Evolutionary conservation across 2,888 invertebrate species (phyloP).

Genomic region (Notocelia uddmanniana): DNA sequence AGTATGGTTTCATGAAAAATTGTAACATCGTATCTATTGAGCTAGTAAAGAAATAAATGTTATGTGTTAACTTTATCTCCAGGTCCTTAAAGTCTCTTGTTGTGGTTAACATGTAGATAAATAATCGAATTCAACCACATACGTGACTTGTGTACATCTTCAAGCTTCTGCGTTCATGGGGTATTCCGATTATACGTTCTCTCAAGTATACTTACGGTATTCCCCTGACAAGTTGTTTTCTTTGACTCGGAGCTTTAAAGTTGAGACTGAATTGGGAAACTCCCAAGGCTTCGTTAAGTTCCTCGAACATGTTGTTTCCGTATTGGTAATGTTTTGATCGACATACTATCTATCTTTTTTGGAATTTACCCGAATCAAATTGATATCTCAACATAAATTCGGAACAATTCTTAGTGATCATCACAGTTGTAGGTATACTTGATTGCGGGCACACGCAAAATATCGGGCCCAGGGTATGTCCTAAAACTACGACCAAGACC

Average conservation of each 20-base stretch:
- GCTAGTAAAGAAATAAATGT: neutral
- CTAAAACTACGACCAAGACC: no score
- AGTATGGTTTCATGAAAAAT: no score
- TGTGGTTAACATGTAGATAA: slow-evolving; percentile 19
- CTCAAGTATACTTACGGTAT: neutral
- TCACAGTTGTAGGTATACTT: no score
- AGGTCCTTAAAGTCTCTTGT: neutral
- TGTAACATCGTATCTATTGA: no score
- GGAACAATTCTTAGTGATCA: no score
- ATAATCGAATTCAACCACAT: neutral
- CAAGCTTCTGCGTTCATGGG: slow-evolving; percentile 3
- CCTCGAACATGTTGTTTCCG: neutral
- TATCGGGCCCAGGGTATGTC: no score
- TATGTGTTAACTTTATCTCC: neutral
- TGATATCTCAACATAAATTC: no score
- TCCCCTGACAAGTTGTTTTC: neutral
- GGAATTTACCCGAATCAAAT: neutral
- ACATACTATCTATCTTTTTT: neutral
- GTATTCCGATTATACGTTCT: neutral
- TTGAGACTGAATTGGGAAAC: neutral
- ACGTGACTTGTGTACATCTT: neutral
- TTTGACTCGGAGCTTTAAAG: neutral
- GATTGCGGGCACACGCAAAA: no score
- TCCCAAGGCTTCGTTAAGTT: neutral
- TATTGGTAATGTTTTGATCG: neutral